phyloP scores from a whole-genome alignment of 2,797 vertebrate genomes.

The Sebastes trivittatus region DNA sequence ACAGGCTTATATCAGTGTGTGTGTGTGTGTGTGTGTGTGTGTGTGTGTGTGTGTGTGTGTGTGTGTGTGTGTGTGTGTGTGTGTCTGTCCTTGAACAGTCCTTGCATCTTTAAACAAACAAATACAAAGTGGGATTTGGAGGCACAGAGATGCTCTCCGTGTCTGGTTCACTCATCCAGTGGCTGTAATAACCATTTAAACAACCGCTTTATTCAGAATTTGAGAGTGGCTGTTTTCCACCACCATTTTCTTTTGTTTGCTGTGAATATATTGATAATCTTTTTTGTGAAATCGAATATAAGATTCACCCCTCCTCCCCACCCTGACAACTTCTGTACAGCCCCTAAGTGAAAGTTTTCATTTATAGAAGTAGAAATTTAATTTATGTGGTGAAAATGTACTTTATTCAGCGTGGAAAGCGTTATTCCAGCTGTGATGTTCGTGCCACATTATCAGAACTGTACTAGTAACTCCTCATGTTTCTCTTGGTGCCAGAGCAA shows the following conservation, averaged over 20 bases:
- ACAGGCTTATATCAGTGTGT: neutral
- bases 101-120: neutral
- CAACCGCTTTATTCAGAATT: neutral
- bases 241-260: neutral
- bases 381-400: neutral
- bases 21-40: too few relatives aligned
- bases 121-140: neutral
- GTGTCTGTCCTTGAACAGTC: neutral
- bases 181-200: neutral
- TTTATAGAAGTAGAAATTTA: neutral
- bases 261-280: neutral
- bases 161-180: neutral
- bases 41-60: too few relatives aligned
- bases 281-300: neutral
- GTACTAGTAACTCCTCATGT: neutral
- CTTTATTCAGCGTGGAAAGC: neutral
- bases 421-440: neutral
- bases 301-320: neutral
- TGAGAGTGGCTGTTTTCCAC: neutral
- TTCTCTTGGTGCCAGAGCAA: conserved; percentile 19
- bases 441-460: neutral
- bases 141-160: neutral
- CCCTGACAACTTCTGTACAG: neutral
- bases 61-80: too few relatives aligned
- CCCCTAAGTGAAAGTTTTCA: neutral